These are phyloP conservation scores for Eristalinus sepulchralis DNA, from an alignment of 2,888 invertebrate species.

Conservation along the genomic window DNA sequence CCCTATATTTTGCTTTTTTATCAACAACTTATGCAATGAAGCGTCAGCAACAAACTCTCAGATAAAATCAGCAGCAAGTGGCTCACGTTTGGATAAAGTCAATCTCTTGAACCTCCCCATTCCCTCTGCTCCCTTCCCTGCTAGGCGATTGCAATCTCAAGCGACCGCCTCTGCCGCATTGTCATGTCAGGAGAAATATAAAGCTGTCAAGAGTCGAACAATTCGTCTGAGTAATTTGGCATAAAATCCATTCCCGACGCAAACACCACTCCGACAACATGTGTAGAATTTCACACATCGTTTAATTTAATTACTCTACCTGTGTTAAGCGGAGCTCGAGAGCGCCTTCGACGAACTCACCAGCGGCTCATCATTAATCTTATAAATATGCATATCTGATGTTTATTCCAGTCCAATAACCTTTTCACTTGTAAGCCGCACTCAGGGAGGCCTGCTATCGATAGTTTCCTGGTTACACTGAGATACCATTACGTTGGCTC, in stretches of 20 bases:
- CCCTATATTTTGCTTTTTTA: no score
- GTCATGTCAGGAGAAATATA: no score
- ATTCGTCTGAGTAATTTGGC: no score
- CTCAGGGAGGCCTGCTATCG: background rate
- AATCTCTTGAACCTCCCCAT: no score
- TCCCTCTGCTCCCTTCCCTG: no score
- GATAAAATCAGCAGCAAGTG: no score
- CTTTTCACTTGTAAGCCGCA: conserved; percentile 8
- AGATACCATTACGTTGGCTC: background rate
- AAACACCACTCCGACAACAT: background rate
- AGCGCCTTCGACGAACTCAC: background rate
- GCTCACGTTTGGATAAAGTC: no score
- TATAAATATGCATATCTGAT: conserved; percentile 24
- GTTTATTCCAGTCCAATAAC: conserved; percentile 37
- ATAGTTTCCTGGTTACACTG: background rate
- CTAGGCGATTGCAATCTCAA: no score
- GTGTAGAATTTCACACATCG: conserved; percentile 26
- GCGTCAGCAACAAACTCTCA: no score
- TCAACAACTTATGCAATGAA: no score
- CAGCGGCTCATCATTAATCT: conserved; percentile 4
- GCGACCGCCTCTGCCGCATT: no score
- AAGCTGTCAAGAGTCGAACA: no score
- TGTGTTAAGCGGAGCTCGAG: background rate
- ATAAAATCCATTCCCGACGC: background rate
- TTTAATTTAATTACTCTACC: conserved; percentile 6